Percentiles rank a stretch among this genome's conserved stretches.
phyloP scores from a whole-genome alignment of 1,140 invertebrate genomes.

The Atta texana region DNA sequence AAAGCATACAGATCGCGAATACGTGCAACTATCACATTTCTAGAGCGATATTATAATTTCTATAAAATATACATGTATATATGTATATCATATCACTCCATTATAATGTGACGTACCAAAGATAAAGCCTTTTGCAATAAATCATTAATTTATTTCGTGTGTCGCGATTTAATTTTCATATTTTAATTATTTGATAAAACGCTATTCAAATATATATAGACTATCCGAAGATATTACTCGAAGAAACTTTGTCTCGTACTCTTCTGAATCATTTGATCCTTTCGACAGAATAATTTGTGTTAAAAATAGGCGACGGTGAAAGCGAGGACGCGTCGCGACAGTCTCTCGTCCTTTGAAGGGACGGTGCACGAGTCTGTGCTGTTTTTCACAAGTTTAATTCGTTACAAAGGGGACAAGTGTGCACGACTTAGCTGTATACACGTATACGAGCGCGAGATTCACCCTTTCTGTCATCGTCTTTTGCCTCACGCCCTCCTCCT shows the following conservation, averaged over 20 bases:
- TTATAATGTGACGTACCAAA: neutral
- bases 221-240: neutral
- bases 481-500: conserved; percentile 33
- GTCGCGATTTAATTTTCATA: neutral
- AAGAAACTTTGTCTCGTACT: conserved; percentile 16
- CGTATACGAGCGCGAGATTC: conserved; percentile 61
- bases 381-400: conserved; percentile 74
- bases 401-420: conserved; percentile 70
- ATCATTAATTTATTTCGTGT: neutral
- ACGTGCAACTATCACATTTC: neutral
- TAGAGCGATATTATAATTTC: neutral
- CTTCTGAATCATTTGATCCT: conserved; percentile 31
- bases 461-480: conserved; percentile 53
- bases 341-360: conserved; percentile 56
- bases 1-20: neutral
- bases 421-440: conserved; percentile 75
- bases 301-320: conserved; percentile 49
- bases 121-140: neutral
- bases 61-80: too few species aligned
- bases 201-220: neutral
- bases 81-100: neutral
- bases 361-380: conserved; percentile 45
- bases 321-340: conserved; percentile 57
- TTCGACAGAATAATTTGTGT: conserved; percentile 29
- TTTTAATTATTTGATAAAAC: neutral